A percentile compares a stretch with the other conserved stretches of the same genome.
phyloP scores from a whole-genome alignment of 2,797 vertebrate genomes.

The Lacerta bilineata region DNA sequence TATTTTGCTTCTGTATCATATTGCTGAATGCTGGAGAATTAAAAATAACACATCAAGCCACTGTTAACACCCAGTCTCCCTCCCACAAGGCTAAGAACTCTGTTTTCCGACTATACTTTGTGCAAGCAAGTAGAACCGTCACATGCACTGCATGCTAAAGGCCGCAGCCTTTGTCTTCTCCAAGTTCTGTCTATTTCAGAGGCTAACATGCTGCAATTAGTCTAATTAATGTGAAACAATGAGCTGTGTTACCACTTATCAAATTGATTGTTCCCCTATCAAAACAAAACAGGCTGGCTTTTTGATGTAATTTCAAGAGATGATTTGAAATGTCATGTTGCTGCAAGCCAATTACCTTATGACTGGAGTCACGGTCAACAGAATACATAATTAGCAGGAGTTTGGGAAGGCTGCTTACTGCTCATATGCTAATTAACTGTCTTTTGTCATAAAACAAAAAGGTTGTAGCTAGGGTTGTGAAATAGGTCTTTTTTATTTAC shows the following conservation, averaged over 20 bases:
- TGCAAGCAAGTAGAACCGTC: slow-evolving; percentile 79
- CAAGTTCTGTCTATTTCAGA: slow-evolving; percentile 87
- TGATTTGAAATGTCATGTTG: slow-evolving; percentile 95
- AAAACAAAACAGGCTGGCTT: slow-evolving; percentile 90
- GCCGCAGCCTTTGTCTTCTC: slow-evolving; percentile 86
- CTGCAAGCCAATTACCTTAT: slow-evolving; percentile 92
- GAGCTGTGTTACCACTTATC: slow-evolving; percentile 92
- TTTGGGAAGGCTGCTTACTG: slow-evolving; percentile 88
- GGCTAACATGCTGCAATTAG: slow-evolving; percentile 91
- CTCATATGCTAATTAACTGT: slow-evolving; percentile 90
- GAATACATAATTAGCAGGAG: slow-evolving; percentile 90
- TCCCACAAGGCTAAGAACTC: slow-evolving; percentile 78
- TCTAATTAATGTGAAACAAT: slow-evolving; percentile 95
- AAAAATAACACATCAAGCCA: slow-evolving; percentile 71
- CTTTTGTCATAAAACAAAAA: slow-evolving; percentile 89
- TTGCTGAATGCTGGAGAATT: slow-evolving; percentile 71
- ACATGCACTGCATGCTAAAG: slow-evolving; percentile 79
- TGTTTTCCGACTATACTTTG: slow-evolving; percentile 76
- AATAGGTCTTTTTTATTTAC: slow-evolving; percentile 87
- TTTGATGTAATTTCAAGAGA: slow-evolving; percentile 93
- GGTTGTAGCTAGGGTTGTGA: slow-evolving; percentile 79
- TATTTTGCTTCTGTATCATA: slow-evolving; percentile 57
- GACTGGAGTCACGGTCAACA: slow-evolving; percentile 89
- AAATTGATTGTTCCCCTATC: slow-evolving; percentile 95
- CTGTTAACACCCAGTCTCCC: slow-evolving; percentile 75